Percentiles rank a stretch among this genome's conserved stretches.
Conservation (phyloP, 2,113 vertebrate species). For the Dicrurus megarhynchus region DNA sequence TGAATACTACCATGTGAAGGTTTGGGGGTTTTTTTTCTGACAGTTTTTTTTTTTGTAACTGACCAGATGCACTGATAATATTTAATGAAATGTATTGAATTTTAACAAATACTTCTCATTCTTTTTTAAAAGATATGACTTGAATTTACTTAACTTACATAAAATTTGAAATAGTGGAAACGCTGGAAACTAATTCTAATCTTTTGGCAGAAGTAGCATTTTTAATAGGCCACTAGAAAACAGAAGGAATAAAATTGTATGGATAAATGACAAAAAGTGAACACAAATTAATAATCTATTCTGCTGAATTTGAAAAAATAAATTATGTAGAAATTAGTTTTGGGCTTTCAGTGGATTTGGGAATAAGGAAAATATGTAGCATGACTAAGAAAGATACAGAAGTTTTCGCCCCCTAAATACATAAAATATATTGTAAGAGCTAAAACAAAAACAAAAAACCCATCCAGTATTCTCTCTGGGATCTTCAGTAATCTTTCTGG, state of each 20-base stretch:
- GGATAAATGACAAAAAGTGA: not conserved
- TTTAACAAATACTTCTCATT: not conserved
- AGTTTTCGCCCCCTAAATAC: rapidly evolving
- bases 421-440: not conserved
- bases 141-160: not conserved
- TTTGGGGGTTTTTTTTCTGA: not conserved
- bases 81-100: not conserved
- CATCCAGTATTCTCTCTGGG: not conserved
- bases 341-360: not conserved
- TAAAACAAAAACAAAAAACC: not conserved
- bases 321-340: not conserved
- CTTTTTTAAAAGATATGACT: not conserved
- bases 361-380: not conserved
- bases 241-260: not conserved
- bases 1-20: rapidly evolving
- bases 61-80: not conserved
- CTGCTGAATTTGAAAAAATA: not conserved
- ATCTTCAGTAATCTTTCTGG: not conserved
- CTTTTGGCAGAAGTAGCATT: not conserved
- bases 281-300: not conserved
- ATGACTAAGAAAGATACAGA: not conserved
- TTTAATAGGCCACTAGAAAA: not conserved
- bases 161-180: not conserved
- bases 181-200: not conserved
- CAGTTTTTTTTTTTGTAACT: not conserved